Evolutionary conservation across 2,113 vertebrate genomes (phyloP), one percentile per base, ranked within the genome.

Genomic region (Salvator merianae): DNA sequence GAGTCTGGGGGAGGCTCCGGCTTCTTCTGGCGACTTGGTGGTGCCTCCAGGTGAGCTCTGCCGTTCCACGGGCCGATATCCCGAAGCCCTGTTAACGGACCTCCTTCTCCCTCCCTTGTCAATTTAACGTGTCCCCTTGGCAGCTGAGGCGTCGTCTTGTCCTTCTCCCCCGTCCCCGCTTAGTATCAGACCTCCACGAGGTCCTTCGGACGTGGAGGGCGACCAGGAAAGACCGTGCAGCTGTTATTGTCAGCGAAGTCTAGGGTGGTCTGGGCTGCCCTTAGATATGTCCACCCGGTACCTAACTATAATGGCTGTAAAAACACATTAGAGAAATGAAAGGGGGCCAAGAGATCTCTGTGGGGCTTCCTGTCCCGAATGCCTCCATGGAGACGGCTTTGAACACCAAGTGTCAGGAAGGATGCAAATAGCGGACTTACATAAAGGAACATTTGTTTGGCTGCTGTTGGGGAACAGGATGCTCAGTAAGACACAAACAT

Each of bases 31-130:
- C 74, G 82, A 34, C 74, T 69, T 36, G 74, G 40, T 10, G 32
- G 83, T 38, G 34, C 32, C 53, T 55, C 65, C 65, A 55, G 82
- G 82, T 69, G 74, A 69, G 74, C 18, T 26, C 26, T 5, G 62
- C 9, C 9, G n/a, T 3, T 32, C 7, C n/a, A 16, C 22, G 1
- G 1, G 8, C 2, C 20, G n/a, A 32, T 1, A 8, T 7, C 18
- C 28, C 30, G 40, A 18, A 32, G 2, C 73, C 47, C 73, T 18
- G 47, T 32, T 16, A 5, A 40, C 28, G 26, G 40, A 5, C 4
- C 40, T 13, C 4, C 28, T 1, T 5, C 28, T 30, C 7, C 30
- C 43, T 30, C 26, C 73, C 28, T 1, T 5, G 16, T 9, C 43
- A 9, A 7, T 5, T 47, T 47, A 9, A n/a, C 66, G n/a, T 14